Percentiles rank a stretch among this genome's conserved stretches.
Conservation (phyloP, 2,113 vertebrate species). For the Clarias macrocephalus region DNA sequence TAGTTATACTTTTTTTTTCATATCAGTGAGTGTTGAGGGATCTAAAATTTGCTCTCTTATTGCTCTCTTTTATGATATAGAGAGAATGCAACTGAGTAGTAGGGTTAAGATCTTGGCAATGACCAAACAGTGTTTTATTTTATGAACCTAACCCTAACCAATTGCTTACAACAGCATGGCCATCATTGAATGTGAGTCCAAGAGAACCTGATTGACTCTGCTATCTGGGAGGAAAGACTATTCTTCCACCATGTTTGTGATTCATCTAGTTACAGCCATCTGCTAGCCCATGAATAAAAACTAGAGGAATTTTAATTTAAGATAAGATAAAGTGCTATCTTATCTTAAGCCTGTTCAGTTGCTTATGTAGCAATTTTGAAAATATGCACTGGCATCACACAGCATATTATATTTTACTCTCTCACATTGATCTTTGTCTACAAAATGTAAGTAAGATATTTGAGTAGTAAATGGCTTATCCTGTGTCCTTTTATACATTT, state of each 20-base stretch:
- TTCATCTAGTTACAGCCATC: neutral
- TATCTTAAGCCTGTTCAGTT: neutral
- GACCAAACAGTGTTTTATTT: neutral
- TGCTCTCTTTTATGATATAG: neutral
- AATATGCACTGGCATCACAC: neutral
- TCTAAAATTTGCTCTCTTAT: neutral
- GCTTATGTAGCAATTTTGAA: neutral
- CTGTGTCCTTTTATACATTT: neutral
- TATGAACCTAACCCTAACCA: neutral
- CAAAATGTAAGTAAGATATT: neutral
- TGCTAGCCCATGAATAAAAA: neutral
- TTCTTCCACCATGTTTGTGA: neutral
- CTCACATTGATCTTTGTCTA: neutral
- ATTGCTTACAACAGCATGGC: neutral
- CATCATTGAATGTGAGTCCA: neutral
- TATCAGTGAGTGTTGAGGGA: neutral
- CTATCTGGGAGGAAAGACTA: neutral
- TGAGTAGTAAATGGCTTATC: neutral
- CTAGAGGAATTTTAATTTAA: neutral
- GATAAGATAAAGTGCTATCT: neutral
- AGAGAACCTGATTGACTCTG: neutral
- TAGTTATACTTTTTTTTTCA: neutral
- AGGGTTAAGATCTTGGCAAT: neutral
- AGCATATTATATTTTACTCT: neutral
- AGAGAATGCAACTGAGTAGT: neutral